Base-by-base conservation (phyloP, 1,140 invertebrate species). In the Caerostris darwini region DNA sequence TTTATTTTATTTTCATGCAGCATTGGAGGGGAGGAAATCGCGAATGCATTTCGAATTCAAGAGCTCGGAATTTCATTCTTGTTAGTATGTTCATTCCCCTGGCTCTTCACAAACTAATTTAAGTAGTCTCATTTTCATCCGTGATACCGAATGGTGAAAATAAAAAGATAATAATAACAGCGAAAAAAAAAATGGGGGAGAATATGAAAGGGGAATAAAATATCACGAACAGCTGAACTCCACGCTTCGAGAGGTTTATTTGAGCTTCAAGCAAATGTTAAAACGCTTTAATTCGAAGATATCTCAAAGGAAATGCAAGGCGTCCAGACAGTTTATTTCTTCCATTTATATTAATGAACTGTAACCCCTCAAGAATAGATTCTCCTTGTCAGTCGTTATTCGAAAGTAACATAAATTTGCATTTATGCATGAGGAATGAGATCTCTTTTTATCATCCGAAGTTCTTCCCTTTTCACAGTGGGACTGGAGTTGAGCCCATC, bases 391-490 rank as follows among this genome's bases (percentile, higher is more conserved):
- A 90, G 19, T 90, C 71, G 69, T 90, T 90, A 77, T 90, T 77
- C 34, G 89, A 77, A n/a, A n/a, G n/a, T n/a, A n/a, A n/a, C n/a
- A n/a, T n/a, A n/a, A 77, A 90, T 90, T 90, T 90, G 58, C 89
- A 90, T 90, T 90, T 90, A 77, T 90, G 89, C 67, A 90, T 90
- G 89, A 90, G n/a, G 12, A 90, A 90, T 90, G 64, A 58, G 64
- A 17, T 56, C 64, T 77, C 69, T 77, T 89, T 53, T 89, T 89
- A 71, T 56, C 58, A 19, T 90, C 58, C 50, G 4, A 7, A 57
- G 59, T 50, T n/a, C 14, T n/a, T 58, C 19, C 34, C 69, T 67
- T 57, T 81, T 90, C 50, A 69, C 77, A 81, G 34, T 90, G 69
- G 57, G 54, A 12, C 89, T 81, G 56, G 77, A 59, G 89, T 90